Base-by-base conservation (phyloP, 2,797 vertebrate species). In the Pipistrellus kuhlii region DNA sequence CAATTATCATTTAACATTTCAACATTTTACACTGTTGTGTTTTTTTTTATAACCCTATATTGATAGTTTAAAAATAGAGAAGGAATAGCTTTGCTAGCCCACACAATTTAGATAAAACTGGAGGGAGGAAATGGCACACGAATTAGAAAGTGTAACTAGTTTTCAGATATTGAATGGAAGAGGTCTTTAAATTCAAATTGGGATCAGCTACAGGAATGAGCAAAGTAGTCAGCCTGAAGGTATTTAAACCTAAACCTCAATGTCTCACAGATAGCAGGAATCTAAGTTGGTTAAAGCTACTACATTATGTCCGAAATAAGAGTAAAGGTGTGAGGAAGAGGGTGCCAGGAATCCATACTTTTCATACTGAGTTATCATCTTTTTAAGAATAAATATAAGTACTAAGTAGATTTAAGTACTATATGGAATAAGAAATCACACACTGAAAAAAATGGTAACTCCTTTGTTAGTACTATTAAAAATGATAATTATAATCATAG, bases 111-210 rank as follows among this genome's bases (percentile, higher is more conserved):
- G 6, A 62, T 18, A 72, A 90, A 90, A 77, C 12, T 27, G 15
- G 4, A 71, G 44, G 72, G 68, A 85, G 23, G 30, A 92, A 88
- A 53, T 72, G 46, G 73, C 32, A 30, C 11, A 6, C 35, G 51
- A 88, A 94, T 88, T 55, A 73, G 35, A 80, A 84, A 8, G 4
- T 77, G 2, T 85, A 85, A 78, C 55, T 64, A 17, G 5, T 76
- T 41, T 88, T 80, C 13, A 53, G 27, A 68, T 55, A 51, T 66
- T 46, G 23, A 76, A 64, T 73, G 30, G 25, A 68, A 73, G 35
- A 71, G 1, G 64, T 75, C 41, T 90, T 81, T 92, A 82, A 59
- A 88, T 91, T 93, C 73, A 85, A 41, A 53, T 81, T 66, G 20
- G 27, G 27, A 46, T 92, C 32, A 35, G 41, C 9, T 8, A 81